Percentiles rank a stretch among this genome's conserved stretches.
These are phyloP conservation scores for Thymelicus lineola DNA, from an alignment of 2,888 invertebrate species.

Conservation along the genomic window DNA sequence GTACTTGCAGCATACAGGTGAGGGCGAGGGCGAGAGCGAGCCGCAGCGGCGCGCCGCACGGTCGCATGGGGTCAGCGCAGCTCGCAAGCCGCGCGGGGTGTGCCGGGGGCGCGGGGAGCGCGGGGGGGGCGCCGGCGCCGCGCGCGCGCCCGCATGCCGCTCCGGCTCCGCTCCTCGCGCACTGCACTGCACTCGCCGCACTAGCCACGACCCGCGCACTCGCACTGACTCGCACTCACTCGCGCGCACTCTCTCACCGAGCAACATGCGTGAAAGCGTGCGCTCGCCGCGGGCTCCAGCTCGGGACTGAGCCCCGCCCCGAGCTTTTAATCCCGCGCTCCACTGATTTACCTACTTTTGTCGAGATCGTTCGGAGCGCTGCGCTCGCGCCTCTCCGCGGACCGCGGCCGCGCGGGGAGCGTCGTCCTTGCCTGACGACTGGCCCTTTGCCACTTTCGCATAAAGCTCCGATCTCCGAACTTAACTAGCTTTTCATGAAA, in stretches of 20 bases:
- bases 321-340: constrained; percentile 34
- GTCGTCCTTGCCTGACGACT: constrained; percentile 9
- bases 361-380: constrained; percentile 32
- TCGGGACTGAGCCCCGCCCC: constrained; percentile 57
- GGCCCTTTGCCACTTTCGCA: constrained; percentile 17
- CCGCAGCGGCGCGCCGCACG: constrained; percentile 74
- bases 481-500: background rate
- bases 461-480: background rate
- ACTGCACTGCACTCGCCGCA: constrained; percentile 40
- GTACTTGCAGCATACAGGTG: constrained; percentile 67
- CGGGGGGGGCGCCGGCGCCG: constrained; percentile 56
- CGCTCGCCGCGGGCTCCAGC: constrained; percentile 64
- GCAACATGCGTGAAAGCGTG: constrained; percentile 41
- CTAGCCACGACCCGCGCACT: constrained; percentile 37
- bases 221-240: constrained; percentile 37
- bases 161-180: constrained; percentile 40
- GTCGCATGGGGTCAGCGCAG: constrained; percentile 66
- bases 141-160: constrained; percentile 62
- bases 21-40: constrained; percentile 74
- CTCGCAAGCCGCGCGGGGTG: constrained; percentile 37
- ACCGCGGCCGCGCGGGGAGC: background rate
- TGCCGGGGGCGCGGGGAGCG: too few species aligned
- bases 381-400: constrained; percentile 26
- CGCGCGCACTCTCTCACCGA: constrained; percentile 15
- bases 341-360: constrained; percentile 30